Percentiles rank a stretch among this genome's conserved stretches.
These are phyloP conservation scores for Ammodramus savannarum DNA, from an alignment of 2,113 vertebrate genomes.

Conservation along the genomic window DNA sequence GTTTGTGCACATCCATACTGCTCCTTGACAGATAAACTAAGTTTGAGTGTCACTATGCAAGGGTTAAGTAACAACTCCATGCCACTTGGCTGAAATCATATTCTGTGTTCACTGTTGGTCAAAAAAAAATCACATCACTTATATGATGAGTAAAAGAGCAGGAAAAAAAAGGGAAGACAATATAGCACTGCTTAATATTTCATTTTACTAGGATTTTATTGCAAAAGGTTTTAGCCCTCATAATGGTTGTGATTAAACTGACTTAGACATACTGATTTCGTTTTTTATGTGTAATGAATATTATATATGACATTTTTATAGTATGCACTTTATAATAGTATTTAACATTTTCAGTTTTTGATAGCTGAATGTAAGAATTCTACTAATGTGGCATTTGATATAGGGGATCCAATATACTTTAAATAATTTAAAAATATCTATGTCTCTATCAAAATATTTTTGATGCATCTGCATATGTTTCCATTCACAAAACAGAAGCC, in stretches of 20 bases:
- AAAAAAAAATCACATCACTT: slow-evolving; percentile 1
- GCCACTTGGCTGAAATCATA: not conserved
- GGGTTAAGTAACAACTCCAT: not conserved
- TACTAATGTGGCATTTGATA: slow-evolving; percentile 47
- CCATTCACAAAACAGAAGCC: slow-evolving; percentile 37
- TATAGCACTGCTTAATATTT: slow-evolving; percentile 69
- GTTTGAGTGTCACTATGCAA: not conserved
- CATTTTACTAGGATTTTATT: slow-evolving; percentile 70
- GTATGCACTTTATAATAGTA: slow-evolving; percentile 67
- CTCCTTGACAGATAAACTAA: not conserved
- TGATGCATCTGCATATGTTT: not conserved
- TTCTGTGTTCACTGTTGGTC: not conserved
- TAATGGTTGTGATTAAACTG: slow-evolving; percentile 72
- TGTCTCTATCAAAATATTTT: slow-evolving; percentile 65
- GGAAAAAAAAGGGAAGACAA: slow-evolving; percentile 47
- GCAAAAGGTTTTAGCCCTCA: slow-evolving; percentile 66
- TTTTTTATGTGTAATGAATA: slow-evolving; percentile 77
- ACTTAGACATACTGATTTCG: slow-evolving; percentile 72
- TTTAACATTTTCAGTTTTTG: slow-evolving; percentile 71
- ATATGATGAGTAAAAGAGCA: slow-evolving; percentile 16
- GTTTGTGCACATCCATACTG: not conserved
- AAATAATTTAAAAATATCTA: slow-evolving; percentile 29
- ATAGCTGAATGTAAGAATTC: slow-evolving; percentile 58
- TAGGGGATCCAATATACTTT: slow-evolving; percentile 32
- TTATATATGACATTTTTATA: slow-evolving; percentile 73